These are phyloP conservation scores for Megaustenia siamemsis DNA, from an alignment of 2,888 invertebrate species.

Conservation along the genomic window DNA sequence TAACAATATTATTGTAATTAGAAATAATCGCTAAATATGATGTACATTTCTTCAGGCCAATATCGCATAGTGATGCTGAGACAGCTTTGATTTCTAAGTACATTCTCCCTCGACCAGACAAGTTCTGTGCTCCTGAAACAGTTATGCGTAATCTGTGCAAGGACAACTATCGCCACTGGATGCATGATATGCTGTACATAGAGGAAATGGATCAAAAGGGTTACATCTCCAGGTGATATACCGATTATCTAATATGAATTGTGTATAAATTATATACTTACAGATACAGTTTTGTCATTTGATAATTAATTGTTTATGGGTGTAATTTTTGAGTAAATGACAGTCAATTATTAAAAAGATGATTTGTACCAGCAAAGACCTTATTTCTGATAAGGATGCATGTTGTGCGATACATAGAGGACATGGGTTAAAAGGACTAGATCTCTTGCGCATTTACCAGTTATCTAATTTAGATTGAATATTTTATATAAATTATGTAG, in stretches of 20 bases:
- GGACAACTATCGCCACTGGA: constrained; percentile 87
- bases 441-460: too few species aligned
- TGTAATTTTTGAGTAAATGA: too few species aligned
- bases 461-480: too few species aligned
- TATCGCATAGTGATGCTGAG: constrained; percentile 65
- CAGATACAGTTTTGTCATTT: neutral
- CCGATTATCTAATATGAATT: neutral
- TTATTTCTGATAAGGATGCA: too few species aligned
- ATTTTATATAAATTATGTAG: too few species aligned
- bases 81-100: constrained; percentile 70
- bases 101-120: constrained; percentile 81
- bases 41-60: constrained; percentile 54
- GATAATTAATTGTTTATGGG: too few species aligned
- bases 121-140: constrained; percentile 86
- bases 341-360: too few species aligned
- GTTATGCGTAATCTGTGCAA: constrained; percentile 84
- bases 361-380: too few species aligned
- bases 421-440: too few species aligned
- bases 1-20: too few species aligned
- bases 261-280: neutral
- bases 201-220: constrained; percentile 89
- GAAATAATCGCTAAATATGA: neutral
- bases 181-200: constrained; percentile 88
- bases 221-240: constrained; percentile 82
- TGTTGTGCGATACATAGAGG: too few species aligned